Conservation (phyloP, 2,888 invertebrate species). For the Pocota personata region DNA sequence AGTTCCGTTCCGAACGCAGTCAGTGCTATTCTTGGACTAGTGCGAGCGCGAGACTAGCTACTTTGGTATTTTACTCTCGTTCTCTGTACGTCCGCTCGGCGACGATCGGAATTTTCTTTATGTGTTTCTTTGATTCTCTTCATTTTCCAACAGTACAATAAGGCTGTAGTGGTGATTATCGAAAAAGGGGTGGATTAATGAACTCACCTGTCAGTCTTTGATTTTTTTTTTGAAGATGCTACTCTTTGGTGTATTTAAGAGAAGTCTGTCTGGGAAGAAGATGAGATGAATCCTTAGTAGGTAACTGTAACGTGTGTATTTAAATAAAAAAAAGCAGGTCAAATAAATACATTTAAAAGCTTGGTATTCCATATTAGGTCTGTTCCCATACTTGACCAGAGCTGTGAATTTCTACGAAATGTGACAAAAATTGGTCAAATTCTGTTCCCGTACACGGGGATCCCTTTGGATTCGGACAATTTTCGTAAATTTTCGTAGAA, state of each 20-base stretch:
- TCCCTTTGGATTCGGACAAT: too few relatives aligned
- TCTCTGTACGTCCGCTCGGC: slow-evolving; percentile 18
- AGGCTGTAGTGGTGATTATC: not conserved
- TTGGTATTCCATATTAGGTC: too few relatives aligned
- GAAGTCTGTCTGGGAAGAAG: not conserved
- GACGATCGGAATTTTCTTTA: slow-evolving; percentile 32
- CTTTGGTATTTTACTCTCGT: slow-evolving; percentile 52
- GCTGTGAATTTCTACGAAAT: too few relatives aligned
- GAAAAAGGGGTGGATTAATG: not conserved
- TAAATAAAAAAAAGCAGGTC: slow-evolving; percentile 25
- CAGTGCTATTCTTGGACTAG: slow-evolving; percentile 42
- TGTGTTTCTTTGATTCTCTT: slow-evolving; percentile 36
- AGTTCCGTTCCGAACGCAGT: slow-evolving; percentile 35
- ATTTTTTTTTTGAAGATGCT: not conserved
- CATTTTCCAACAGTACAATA: slow-evolving; percentile 20
- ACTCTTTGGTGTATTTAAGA: slow-evolving; percentile 17
- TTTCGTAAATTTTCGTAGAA: too few relatives aligned
- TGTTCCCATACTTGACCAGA: too few relatives aligned
- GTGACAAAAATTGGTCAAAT: too few relatives aligned
- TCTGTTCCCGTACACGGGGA: too few relatives aligned
- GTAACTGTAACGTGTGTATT: too few relatives aligned
- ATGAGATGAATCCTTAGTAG: not conserved
- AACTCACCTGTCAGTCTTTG: not conserved
- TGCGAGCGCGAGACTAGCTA: slow-evolving; percentile 31
- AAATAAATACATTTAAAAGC: too few relatives aligned